Percentiles rank a stretch among this genome's conserved stretches.
Evolutionary conservation across 2,113 vertebrate genomes (phyloP).

Genomic region (Jacana jacana): DNA sequence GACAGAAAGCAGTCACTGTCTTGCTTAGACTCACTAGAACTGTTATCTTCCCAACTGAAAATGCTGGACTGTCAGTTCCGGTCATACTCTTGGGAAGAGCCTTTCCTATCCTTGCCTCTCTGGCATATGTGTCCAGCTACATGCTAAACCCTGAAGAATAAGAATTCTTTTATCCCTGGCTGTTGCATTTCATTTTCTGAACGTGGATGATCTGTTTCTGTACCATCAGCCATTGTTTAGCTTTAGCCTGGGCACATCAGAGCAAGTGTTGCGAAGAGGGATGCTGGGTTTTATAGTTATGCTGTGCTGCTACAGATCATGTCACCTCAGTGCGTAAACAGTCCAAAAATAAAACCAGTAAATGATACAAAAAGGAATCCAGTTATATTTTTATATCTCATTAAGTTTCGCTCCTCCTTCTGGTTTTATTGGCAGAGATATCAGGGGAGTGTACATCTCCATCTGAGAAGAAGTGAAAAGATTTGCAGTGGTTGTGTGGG

Average conservation of each 20-base stretch:
- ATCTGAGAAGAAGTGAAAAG: not conserved
- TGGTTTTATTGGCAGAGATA: not conserved
- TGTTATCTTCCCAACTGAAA: conserved; percentile 13
- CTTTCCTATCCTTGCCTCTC: not conserved
- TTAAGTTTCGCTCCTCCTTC: conserved; percentile 13
- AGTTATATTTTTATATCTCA: conserved; percentile 59
- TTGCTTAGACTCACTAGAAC: conserved; percentile 21
- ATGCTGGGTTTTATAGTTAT: conserved; percentile 54
- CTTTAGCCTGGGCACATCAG: conserved; percentile 56
- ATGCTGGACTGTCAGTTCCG: conserved; percentile 8
- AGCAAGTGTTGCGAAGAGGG: conserved; percentile 24
- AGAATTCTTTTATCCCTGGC: conserved; percentile 59
- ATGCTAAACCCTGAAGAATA: conserved; percentile 52
- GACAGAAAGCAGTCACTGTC: conserved; percentile 15
- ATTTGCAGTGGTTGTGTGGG: not conserved
- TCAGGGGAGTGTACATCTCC: not conserved
- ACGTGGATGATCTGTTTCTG: conserved; percentile 42
- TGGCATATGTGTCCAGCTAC: conserved; percentile 53
- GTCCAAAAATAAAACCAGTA: conserved; percentile 63
- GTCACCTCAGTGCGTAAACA: conserved; percentile 67
- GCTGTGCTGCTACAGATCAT: conserved; percentile 62
- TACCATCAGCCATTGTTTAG: conserved; percentile 33
- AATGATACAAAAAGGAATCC: conserved; percentile 59
- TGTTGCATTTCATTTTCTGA: conserved; percentile 54
- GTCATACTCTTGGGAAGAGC: not conserved